phyloP scores from a whole-genome alignment of 1,140 invertebrate genomes.

The Diabrotica virgifera region DNA sequence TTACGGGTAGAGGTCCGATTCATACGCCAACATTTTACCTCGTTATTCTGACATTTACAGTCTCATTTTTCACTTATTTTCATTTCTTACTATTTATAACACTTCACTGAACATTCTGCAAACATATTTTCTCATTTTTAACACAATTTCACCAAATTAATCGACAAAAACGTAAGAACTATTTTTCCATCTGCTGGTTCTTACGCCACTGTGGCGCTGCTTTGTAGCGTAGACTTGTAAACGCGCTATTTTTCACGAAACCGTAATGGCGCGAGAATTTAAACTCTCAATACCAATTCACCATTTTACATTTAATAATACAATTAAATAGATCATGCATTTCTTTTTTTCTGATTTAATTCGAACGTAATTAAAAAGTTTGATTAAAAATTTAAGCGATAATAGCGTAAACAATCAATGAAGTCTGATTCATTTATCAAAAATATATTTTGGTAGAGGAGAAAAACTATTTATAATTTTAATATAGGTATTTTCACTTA shows the following conservation, averaged over 20 bases:
- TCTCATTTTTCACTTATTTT: constrained; percentile 6
- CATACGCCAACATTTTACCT: constrained; percentile 45
- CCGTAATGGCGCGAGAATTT: constrained; percentile 30
- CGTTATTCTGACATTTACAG: constrained; percentile 22
- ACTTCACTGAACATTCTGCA: constrained; percentile 15
- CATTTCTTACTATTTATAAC: constrained; percentile 2
- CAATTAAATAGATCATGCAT: no score
- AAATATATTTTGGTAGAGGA: no score
- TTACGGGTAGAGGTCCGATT: constrained; percentile 64
- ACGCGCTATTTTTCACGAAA: constrained; percentile 40
- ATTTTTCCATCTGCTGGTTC: constrained; percentile 41
- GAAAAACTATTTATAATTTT: no score
- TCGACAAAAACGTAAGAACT: constrained; percentile 30
- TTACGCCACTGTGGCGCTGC: constrained; percentile 40
- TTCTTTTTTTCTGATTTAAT: no score
- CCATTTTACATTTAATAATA: no score
- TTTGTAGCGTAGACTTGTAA: constrained; percentile 35
- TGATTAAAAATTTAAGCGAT: no score
- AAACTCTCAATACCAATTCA: background rate
- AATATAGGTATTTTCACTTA: no score
- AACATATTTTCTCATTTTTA: constrained; percentile 17
- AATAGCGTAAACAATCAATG: no score
- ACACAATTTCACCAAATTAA: constrained; percentile 13
- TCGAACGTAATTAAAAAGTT: no score
- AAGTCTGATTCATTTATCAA: no score